Conservation (phyloP, 2,888 invertebrate species). For the Endomychus coccineus region DNA sequence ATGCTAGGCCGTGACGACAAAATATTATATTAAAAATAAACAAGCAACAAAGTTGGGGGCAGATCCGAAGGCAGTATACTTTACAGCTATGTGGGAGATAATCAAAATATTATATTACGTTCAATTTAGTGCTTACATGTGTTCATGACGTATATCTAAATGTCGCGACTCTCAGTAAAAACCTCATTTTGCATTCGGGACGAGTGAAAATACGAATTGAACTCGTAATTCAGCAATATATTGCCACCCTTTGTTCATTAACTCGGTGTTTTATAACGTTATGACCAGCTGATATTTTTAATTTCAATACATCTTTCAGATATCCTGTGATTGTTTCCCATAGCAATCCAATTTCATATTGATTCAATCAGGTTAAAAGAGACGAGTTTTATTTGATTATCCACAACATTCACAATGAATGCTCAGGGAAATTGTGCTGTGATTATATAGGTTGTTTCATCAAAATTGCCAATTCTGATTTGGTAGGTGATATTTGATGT, state of each 20-base stretch:
- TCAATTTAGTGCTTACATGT: conserved; percentile 28
- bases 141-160: conserved; percentile 16
- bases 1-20: too few species aligned
- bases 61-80: conserved; percentile 10
- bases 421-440: too few species aligned
- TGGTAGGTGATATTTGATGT: too few species aligned
- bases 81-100: conserved; percentile 31
- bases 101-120: conserved; percentile 36
- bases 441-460: too few species aligned
- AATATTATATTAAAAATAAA: too few species aligned
- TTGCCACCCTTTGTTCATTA: conserved; percentile 10
- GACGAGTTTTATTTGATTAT: too few species aligned
- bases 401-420: too few species aligned
- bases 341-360: too few species aligned
- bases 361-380: too few species aligned
- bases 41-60: conserved; percentile 15
- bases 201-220: conserved; percentile 9
- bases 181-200: conserved; percentile 5
- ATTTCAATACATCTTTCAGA: too few species aligned
- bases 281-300: conserved; percentile 13
- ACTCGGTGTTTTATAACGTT: conserved; percentile 12
- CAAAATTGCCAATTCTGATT: too few species aligned
- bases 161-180: background rate
- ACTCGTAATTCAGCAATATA: conserved; percentile 11
- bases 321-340: too few species aligned